Evolutionary conservation across 2,113 vertebrate species (phyloP), one percentile per base, ranked within the genome.

Genomic region (Dermatemys mawii): DNA sequence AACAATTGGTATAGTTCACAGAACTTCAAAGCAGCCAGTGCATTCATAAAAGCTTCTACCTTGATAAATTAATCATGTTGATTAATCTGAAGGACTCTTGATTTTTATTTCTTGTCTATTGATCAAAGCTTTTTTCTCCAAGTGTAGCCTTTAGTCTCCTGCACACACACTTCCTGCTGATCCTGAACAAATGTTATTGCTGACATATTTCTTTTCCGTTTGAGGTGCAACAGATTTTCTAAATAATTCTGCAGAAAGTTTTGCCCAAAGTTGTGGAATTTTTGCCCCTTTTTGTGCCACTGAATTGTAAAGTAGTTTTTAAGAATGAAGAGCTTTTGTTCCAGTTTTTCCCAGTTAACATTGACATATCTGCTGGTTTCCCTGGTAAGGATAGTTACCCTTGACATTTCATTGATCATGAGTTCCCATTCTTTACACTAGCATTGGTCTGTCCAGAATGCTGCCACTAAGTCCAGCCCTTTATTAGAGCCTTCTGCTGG

Each of bases 21-120:
- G 87, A 94, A 96, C 96, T 94, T 97, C 93, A 97, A 96, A 97
- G 95, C 51, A 82, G 32, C 87, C 63, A 32, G 32, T 79, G 55
- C 63, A 79, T 57, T 86, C 84, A 88, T 94, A 92, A 94, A 86
- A 93, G 93, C 93, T 93, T 95, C 78, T 94, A 76, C 51, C 87
- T 96, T 96, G 93, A 94, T 96, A 94, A 95, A 97, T 93, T 94
- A 97, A 93, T 91, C 78, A 87, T 95, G 67, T 54, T 93, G 86
- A 79, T 89, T 29, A 0, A 89, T 86, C 84, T 93, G 78, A 97
- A 95, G 90, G 81, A 67, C 50, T 83, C 48, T 83, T 83, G 41
- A 48, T 38, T 29, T 88, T 83, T 82, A 87, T 80, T 50, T n/a
- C 17, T 1, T 81, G 60, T 92, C 60, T 92, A 44, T 91, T 27